phyloP scores from a whole-genome alignment of 2,888 invertebrate genomes.

The Andrena flavipes region DNA sequence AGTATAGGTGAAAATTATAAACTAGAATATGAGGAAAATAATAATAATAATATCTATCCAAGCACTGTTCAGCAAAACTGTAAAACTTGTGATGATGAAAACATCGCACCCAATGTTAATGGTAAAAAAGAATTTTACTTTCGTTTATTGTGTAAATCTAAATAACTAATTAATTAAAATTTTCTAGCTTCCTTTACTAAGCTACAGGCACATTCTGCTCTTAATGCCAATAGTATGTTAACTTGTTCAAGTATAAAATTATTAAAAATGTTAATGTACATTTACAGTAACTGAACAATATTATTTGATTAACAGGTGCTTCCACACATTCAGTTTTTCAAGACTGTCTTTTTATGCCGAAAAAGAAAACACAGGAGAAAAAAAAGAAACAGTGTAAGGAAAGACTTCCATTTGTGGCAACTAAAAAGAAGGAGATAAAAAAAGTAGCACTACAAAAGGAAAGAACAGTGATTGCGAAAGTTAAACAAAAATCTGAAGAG shows the following conservation, averaged over 20 bases:
- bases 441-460: not conserved
- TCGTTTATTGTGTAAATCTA: not conserved
- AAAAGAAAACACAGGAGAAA: not conserved
- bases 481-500: not conserved
- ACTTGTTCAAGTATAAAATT: not conserved
- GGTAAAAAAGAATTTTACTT: slow-evolving; percentile 1
- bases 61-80: not conserved
- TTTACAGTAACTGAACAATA: not conserved
- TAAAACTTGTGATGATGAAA: not conserved
- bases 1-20: not conserved
- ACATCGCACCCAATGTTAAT: not conserved
- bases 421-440: not conserved
- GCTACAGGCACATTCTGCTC: not conserved
- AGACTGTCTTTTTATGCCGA: not conserved
- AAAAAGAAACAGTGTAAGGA: not conserved
- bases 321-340: not conserved
- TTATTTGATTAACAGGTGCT: not conserved
- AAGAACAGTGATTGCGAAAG: not conserved
- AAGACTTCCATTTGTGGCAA: not conserved
- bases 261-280: not conserved
- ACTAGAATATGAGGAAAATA: not conserved
- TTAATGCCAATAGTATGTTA: not conserved
- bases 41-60: not conserved
- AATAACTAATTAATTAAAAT: not conserved
- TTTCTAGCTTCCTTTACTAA: not conserved